Evolutionary conservation across 2,113 vertebrate species (phyloP).

Genomic region (Promerops cafer): DNA sequence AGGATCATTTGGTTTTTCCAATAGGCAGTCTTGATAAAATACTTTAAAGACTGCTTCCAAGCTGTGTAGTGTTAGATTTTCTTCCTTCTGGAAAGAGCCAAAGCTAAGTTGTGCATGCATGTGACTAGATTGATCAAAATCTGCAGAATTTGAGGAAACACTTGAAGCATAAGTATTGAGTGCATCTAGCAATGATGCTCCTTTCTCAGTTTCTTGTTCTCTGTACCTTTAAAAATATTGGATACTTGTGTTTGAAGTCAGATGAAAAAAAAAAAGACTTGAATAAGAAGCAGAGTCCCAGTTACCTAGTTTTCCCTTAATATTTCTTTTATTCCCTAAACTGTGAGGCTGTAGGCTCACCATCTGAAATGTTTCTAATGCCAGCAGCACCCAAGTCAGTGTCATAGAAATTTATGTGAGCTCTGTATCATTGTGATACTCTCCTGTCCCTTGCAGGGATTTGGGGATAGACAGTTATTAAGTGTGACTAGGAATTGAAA

Average conservation of each 20-base stretch:
- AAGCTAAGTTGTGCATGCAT: not conserved
- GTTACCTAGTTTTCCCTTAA: not conserved
- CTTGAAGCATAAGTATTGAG: not conserved
- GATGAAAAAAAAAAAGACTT: not conserved
- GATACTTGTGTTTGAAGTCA: not conserved
- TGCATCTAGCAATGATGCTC: not conserved
- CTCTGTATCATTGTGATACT: constrained; percentile 4
- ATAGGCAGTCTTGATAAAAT: not conserved
- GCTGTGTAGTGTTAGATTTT: not conserved
- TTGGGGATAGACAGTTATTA: constrained; percentile 49
- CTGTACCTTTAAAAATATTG: not conserved
- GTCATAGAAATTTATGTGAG: constrained; percentile 18
- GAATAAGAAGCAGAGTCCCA: not conserved
- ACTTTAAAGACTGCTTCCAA: not conserved
- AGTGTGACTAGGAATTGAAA: constrained; percentile 56
- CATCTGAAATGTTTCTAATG: not conserved
- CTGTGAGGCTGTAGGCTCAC: not conserved
- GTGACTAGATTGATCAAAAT: not conserved
- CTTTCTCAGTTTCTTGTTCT: not conserved
- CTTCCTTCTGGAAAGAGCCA: not conserved
- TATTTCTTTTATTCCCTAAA: not conserved
- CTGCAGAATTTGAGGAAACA: not conserved
- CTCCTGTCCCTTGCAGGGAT: constrained; percentile 27
- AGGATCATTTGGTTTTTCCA: not conserved
- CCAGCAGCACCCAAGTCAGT: not conserved